These are phyloP conservation scores for Balaeniceps rex DNA, from an alignment of 2,113 vertebrate genomes.

Conservation along the genomic window DNA sequence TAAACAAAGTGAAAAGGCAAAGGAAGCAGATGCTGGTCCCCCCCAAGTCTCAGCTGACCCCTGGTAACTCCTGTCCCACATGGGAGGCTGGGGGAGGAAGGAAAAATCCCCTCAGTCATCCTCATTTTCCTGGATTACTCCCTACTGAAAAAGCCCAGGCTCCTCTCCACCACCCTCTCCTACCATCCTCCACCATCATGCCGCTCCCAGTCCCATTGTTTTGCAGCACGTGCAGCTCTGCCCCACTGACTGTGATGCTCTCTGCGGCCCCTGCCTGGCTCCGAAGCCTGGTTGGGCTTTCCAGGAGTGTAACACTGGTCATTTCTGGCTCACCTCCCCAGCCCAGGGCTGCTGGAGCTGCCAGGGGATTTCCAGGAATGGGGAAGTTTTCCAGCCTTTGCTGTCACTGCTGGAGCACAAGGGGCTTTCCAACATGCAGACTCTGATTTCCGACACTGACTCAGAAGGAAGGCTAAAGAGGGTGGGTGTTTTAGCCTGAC, in stretches of 20 bases:
- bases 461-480: background rate
- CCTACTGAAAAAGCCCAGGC: background rate
- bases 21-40: background rate
- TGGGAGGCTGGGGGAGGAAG: background rate
- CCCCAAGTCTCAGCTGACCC: background rate
- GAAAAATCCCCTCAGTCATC: background rate
- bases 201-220: background rate
- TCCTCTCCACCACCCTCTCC: background rate
- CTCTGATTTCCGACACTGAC: background rate
- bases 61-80: background rate
- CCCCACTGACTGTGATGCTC: accelerated
- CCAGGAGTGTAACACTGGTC: background rate
- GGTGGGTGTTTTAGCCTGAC: background rate
- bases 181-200: background rate
- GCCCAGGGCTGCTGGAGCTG: background rate
- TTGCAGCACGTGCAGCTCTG: accelerated
- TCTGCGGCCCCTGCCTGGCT: accelerated
- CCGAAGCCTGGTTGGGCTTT: background rate
- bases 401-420: background rate
- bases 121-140: background rate
- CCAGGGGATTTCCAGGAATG: conserved; percentile 12
- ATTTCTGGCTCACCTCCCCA: background rate
- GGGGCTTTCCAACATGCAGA: background rate
- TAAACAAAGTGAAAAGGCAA: background rate
- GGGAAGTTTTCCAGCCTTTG: background rate